These are phyloP conservation scores for Eira barbara DNA, from an alignment of 2,113 vertebrate genomes.

Conservation along the genomic window DNA sequence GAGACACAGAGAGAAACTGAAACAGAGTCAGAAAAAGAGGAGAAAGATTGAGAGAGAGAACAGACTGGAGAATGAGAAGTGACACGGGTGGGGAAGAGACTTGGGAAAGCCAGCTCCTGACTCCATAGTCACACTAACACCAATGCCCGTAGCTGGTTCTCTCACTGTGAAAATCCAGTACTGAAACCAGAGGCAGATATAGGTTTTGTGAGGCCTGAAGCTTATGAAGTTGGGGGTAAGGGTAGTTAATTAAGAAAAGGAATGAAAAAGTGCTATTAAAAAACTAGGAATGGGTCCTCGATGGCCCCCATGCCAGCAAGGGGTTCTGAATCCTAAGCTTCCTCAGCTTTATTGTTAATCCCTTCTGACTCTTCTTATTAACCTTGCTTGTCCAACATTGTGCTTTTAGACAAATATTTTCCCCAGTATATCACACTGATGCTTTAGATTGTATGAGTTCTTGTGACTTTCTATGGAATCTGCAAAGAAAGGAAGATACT, in stretches of 20 bases:
- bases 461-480: not conserved
- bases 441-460: not conserved
- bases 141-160: not conserved
- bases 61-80: not conserved
- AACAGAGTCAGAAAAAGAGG: not conserved
- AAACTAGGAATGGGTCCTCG: not conserved
- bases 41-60: not conserved
- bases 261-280: not conserved
- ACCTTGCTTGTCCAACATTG: not conserved
- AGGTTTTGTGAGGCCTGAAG: not conserved
- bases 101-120: not conserved
- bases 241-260: not conserved
- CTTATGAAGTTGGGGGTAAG: not conserved
- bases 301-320: not conserved
- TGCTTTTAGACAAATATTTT: constrained; percentile 23
- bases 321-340: not conserved
- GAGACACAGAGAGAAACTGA: not conserved
- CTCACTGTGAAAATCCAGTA: not conserved
- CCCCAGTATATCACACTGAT: not conserved
- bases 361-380: not conserved
- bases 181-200: not conserved
- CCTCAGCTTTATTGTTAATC: not conserved
- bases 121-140: not conserved
- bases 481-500: not conserved
- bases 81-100: not conserved